Evolutionary conservation across 2,888 invertebrate species (phyloP).

Genomic region (Drosophila trichaetosa): DNA sequence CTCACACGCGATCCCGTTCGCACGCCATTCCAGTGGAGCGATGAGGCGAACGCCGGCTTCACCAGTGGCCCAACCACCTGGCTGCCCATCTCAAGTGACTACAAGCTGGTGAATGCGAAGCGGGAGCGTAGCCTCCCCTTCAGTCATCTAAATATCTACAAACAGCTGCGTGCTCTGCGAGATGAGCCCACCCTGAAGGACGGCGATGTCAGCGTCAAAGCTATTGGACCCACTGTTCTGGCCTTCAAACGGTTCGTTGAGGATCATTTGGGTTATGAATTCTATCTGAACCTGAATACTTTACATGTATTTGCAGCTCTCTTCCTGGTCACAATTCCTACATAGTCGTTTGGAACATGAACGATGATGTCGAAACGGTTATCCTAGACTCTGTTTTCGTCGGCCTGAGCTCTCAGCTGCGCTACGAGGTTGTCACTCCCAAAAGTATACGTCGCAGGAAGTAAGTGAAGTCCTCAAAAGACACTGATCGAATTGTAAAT

Average conservation of each 20-base stretch:
- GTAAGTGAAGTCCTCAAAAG: conserved; percentile 47
- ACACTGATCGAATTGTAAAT: rapidly evolving
- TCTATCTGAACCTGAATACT: neutral
- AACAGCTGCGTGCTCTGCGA: conserved; percentile 86
- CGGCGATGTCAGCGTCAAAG: conserved; percentile 86
- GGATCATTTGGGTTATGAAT: rapidly evolving
- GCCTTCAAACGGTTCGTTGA: conserved; percentile 81
- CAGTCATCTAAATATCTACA: conserved; percentile 88
- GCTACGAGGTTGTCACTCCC: conserved; percentile 78
- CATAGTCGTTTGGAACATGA: conserved; percentile 86
- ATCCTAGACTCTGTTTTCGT: conserved; percentile 81
- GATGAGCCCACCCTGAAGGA: conserved; percentile 85
- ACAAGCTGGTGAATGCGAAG: conserved; percentile 87
- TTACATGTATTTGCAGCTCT: conserved; percentile 48
- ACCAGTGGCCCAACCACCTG: conserved; percentile 77
- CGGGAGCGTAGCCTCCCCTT: conserved; percentile 84
- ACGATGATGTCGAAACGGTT: conserved; percentile 79
- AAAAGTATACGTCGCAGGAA: conserved; percentile 76
- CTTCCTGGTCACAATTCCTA: conserved; percentile 76
- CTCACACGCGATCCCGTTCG: conserved; percentile 88
- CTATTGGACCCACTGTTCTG: conserved; percentile 85
- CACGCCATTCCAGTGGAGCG: conserved; percentile 88
- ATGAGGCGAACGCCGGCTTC: conserved; percentile 82
- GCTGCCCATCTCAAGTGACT: conserved; percentile 86
- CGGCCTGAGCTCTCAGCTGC: conserved; percentile 60